Evolutionary conservation across 2,888 invertebrate genomes (phyloP), one percentile per base, ranked within the genome.

Genomic region (Leptogaster cylindrica): DNA sequence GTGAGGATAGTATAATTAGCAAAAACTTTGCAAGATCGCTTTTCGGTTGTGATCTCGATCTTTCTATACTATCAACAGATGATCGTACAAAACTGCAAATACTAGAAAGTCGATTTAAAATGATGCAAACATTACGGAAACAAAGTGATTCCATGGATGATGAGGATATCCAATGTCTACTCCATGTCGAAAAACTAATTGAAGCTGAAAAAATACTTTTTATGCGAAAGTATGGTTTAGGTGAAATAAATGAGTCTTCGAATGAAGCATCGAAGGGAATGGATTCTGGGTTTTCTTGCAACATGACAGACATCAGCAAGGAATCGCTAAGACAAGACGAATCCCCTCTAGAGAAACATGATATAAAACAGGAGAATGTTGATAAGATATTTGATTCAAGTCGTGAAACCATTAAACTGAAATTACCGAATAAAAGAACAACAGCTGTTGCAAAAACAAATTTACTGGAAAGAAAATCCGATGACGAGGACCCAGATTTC

Each of bases 341-440:
- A 51, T n/a, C 39, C 1, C 10, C 25, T 10, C 10, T 7, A 23
- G 39, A 36, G 1, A 14, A 39, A 7, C 25, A 23, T 39, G 25
- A 58, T 12, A n/a, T n/a, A n/a, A 1, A 39, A 1, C 1, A 23
- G 20, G 39, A 23, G n/a, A 48, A 46, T 16, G 4, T 31, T 4
- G 16, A 44, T 41, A 78, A 76, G 36, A 79, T 80, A 2, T 80
- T 80, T 39, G 76, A 79, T 71, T 72, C 74, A 2, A 80, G 80
- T 71, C 77, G 80, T 3, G 80, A 79, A 68, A 75, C 78, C 3
- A 80, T 80, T 16, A 80, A 80, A 68, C 28, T 80, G 55, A 80
- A 76, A 3, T 77, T 80, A 50, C 78, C 79, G n/a, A n/a, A n/a
- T n/a, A n/a, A n/a, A n/a, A n/a, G n/a, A 0, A 79, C 77, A 7